Base-by-base conservation (phyloP, 2,888 invertebrate genomes). In the Deilephila elpenor region DNA sequence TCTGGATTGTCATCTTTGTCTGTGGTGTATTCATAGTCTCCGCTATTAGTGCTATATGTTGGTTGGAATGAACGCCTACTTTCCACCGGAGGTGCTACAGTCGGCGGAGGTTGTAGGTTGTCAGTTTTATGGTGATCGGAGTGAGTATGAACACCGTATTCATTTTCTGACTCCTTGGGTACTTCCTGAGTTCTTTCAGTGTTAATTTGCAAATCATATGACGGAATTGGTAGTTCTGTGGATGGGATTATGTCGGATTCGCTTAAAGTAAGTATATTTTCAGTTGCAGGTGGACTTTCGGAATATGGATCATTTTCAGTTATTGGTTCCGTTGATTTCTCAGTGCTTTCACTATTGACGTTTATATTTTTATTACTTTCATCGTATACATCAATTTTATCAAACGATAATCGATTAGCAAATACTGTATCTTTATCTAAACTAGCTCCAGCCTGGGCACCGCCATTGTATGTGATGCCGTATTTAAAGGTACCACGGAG, bases 401-500 rank as follows among this genome's bases (percentile, higher is more conserved):
- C 91, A 77, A 93, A 94, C 14, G 91, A 85, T 74, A 92, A 80
- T 77, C 91, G 86, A 78, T 91, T 93, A 2, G 91, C 86, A 77
- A 94, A 94, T 72, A 94, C 89, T 29, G 93, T 88, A 76, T 94
- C 95, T 84, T 96, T 96, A 80, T 95, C 95, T 51, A 96, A 92
- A 80, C 98, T 97, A 0, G 97, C 97, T 32, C 97, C 97, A 7
- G 98, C 96, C 88, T 98, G 98, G 4, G 98, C 97, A 0, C 97
- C 97, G 5, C 98, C 98, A 56, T 95, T 96, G 80, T 97, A 97
- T 11, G 96, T 96, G 59, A 97, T 96, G 32, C 97, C 97, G 83
- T 96, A 97, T 84, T 96, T 96, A 79, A 97, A 98, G 56, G 97
- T 97, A 5, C 98, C 98, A 82, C 97, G 97, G 51, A 98, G 95